A percentile compares a stretch with the other conserved stretches of the same genome.
Evolutionary conservation across 2,797 vertebrate genomes (phyloP).

Genomic region (Sebastolobus altivelis): DNA sequence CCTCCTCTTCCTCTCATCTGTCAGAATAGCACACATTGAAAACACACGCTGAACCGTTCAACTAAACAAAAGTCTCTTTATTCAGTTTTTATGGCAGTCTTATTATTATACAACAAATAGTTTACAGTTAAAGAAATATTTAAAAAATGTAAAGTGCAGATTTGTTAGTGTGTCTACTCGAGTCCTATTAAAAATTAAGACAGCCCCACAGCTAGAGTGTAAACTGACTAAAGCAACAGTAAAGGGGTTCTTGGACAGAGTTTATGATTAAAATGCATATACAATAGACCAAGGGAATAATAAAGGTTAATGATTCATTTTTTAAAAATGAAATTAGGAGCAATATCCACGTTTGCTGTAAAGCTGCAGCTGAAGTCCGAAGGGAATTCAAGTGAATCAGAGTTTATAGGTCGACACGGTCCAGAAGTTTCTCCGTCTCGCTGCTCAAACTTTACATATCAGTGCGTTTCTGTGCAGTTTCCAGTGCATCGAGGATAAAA

Average conservation of each 20-base stretch:
- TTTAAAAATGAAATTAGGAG: not conserved
- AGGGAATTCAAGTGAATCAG: constrained; percentile 5
- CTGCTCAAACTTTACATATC: not conserved
- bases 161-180: constrained; percentile 58
- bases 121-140: constrained; percentile 36
- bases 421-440: not conserved
- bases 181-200: constrained; percentile 43
- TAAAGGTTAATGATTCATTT: constrained; percentile 6
- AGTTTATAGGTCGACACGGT: not conserved
- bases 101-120: constrained; percentile 49
- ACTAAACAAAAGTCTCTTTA: constrained; percentile 63
- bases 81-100: constrained; percentile 60
- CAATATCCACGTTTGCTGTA: not conserved
- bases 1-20: not conserved
- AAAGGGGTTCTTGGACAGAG: constrained; percentile 16
- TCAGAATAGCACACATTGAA: not conserved
- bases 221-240: constrained; percentile 19
- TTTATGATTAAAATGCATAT: constrained; percentile 30
- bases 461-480: constrained; percentile 24
- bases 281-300: not conserved
- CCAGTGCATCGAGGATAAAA: not conserved
- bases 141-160: constrained; percentile 65
- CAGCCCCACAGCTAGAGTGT: constrained; percentile 6
- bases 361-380: not conserved
- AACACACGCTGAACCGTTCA: not conserved